Evolutionary conservation across 2,113 vertebrate genomes (phyloP).

Genomic region (Mohoua ochrocephala): DNA sequence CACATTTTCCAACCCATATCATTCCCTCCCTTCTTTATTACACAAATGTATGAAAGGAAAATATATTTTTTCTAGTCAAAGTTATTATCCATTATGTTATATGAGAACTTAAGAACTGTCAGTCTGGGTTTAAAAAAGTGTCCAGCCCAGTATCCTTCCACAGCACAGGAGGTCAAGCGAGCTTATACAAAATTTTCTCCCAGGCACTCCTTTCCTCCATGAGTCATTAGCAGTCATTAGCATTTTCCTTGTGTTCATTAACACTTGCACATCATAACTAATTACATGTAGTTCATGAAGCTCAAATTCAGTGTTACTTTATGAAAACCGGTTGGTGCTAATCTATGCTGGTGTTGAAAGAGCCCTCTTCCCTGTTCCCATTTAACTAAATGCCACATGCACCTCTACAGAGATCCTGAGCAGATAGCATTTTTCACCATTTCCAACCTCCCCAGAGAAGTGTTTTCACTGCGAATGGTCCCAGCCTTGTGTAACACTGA

Average conservation of each 20-base stretch:
- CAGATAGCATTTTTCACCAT: background rate
- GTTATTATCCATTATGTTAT: background rate
- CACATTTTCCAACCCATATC: background rate
- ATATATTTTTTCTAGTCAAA: background rate
- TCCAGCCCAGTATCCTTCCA: background rate
- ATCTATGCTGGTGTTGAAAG: background rate
- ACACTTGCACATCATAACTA: background rate
- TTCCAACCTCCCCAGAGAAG: background rate
- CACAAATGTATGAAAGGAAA: background rate
- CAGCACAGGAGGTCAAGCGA: background rate
- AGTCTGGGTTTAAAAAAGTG: background rate
- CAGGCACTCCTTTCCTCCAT: background rate
- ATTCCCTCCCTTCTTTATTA: background rate
- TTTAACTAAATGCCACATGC: background rate
- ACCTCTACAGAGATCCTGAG: background rate
- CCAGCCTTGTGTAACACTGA: background rate
- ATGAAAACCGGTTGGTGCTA: background rate
- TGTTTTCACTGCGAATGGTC: slow-evolving; percentile 2
- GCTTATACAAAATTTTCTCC: background rate
- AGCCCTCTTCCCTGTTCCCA: background rate
- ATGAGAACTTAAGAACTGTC: background rate
- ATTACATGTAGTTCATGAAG: background rate
- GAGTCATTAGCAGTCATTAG: background rate
- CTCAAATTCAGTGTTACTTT: background rate
- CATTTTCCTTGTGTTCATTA: background rate